Conservation (phyloP, 1,140 invertebrate genomes). For the Trachymyrmex septentrionalis region DNA sequence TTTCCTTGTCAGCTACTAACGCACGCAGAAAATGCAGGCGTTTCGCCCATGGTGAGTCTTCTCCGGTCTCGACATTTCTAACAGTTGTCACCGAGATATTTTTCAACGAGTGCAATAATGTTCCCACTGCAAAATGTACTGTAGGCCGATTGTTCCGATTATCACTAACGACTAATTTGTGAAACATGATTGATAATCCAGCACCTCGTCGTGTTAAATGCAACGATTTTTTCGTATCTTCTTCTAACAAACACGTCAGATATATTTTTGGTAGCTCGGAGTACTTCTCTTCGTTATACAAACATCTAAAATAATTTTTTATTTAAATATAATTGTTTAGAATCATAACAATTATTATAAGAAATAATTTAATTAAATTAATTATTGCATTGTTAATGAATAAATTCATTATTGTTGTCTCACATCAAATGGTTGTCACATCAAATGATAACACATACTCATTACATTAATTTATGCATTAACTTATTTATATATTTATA, state of each 20-base stretch:
- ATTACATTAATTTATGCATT: slow-evolving; percentile 2
- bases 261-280: slow-evolving; percentile 72
- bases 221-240: slow-evolving; percentile 69
- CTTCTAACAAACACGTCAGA: slow-evolving; percentile 73
- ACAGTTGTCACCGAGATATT: not conserved
- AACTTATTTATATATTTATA: not conserved
- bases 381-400: not conserved
- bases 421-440: not conserved
- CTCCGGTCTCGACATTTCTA: slow-evolving; percentile 53
- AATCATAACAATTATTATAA: not conserved
- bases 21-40: slow-evolving; percentile 87
- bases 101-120: slow-evolving; percentile 75
- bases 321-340: slow-evolving; percentile 37
- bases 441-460: not conserved
- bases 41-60: slow-evolving; percentile 82
- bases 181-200: slow-evolving; percentile 92
- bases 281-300: slow-evolving; percentile 73
- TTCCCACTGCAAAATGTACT: slow-evolving; percentile 82
- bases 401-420: not conserved
- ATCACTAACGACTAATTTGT: slow-evolving; percentile 91
- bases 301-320: slow-evolving; percentile 71
- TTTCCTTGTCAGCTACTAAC: slow-evolving; percentile 86
- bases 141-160: slow-evolving; percentile 84
- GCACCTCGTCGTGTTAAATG: slow-evolving; percentile 91
- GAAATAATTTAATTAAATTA: slow-evolving; percentile 11